Percentiles rank a stretch among this genome's conserved stretches.
phyloP scores from a whole-genome alignment of 64 coral and sea anemone genomes.

The Anthopleura sola region DNA sequence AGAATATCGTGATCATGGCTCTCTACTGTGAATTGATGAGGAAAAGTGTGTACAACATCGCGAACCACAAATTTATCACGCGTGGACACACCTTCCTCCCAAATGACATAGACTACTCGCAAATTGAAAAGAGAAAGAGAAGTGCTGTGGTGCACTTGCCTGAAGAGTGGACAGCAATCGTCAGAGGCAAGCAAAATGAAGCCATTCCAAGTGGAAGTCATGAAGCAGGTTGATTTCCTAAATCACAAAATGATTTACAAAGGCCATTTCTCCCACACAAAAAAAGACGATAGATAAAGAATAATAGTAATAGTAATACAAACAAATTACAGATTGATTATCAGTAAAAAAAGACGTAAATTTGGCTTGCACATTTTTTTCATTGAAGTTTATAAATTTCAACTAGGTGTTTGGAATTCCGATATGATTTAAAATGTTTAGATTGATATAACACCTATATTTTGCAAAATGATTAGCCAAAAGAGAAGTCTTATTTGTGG shows the following conservation, averaged over 20 bases:
- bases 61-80: constrained; percentile 42
- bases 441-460: no score
- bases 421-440: no score
- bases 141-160: background rate
- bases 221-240: constrained; percentile 17
- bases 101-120: constrained; percentile 27
- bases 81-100: constrained; percentile 34
- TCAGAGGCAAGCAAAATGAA: background rate
- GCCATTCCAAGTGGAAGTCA: constrained; percentile 13
- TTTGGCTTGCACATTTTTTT: no score
- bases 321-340: no score
- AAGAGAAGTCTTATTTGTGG: no score
- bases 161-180: constrained; percentile 10
- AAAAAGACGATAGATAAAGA: background rate
- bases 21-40: background rate
- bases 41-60: background rate
- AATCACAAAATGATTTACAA: background rate
- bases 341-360: no score
- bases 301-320: no score
- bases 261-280: background rate
- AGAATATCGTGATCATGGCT: background rate
- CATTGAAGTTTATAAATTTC: no score
- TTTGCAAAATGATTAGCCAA: no score
- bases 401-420: no score
- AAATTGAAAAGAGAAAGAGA: constrained; percentile 48